A percentile compares a stretch with the other conserved stretches of the same genome.
Conservation (phyloP, 2,113 vertebrate genomes). For the Phaetusa simplex region DNA sequence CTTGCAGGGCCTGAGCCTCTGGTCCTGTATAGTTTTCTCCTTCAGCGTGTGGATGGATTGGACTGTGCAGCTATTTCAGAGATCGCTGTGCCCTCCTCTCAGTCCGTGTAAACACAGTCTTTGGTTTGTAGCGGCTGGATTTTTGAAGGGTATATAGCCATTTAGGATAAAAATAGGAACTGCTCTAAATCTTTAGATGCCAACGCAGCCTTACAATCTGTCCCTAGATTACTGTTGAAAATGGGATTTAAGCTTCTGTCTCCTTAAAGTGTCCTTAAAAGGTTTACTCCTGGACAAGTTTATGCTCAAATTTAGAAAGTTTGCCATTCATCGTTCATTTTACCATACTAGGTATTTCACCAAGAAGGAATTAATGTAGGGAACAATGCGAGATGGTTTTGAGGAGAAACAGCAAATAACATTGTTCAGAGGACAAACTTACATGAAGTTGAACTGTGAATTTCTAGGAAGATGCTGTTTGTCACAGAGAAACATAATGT, state of each 20-base stretch:
- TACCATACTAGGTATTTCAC: constrained; percentile 29
- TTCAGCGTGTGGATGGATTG: background rate
- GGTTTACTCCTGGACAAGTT: constrained; percentile 19
- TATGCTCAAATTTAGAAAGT: background rate
- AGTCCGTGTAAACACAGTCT: background rate
- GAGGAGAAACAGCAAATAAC: background rate
- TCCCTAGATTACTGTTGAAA: background rate
- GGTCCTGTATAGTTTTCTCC: background rate
- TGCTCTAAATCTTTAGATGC: background rate
- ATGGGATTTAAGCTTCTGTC: background rate
- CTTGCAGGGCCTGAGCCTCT: background rate
- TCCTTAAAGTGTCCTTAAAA: constrained; percentile 15
- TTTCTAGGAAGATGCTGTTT: background rate
- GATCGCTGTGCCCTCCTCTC: background rate
- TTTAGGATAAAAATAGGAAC: background rate
- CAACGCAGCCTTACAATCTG: background rate
- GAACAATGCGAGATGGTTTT: background rate
- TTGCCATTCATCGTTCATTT: background rate
- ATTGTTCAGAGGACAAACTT: background rate
- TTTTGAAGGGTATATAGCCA: background rate
- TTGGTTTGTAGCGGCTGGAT: background rate
- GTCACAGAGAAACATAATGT: background rate
- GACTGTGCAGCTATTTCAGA: background rate
- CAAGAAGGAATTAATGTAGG: background rate
- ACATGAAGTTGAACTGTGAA: background rate